These are phyloP conservation scores for Automeris io DNA, from an alignment of 2,888 invertebrate genomes.

Conservation along the genomic window DNA sequence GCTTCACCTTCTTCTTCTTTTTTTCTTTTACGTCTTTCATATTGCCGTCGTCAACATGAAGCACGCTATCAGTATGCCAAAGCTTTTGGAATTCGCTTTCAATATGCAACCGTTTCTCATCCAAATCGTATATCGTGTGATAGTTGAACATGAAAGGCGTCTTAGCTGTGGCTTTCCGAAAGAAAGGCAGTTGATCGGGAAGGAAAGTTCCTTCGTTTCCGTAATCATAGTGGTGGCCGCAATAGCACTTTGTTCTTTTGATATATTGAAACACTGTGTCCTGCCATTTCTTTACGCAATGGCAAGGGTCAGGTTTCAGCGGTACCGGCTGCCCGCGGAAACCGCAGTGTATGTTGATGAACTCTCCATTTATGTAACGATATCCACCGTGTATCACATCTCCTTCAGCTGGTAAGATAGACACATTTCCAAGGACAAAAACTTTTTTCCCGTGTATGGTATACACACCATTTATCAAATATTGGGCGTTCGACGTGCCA, in stretches of 20 bases:
- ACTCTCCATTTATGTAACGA: constrained; percentile 25
- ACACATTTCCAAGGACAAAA: constrained; percentile 43
- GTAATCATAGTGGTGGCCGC: constrained; percentile 54
- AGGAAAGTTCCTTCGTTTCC: constrained; percentile 47
- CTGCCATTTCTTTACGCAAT: constrained; percentile 52
- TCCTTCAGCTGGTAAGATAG: constrained; percentile 41
- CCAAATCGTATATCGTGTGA: constrained; percentile 51
- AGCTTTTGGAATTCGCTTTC: constrained; percentile 51
- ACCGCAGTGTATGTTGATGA: constrained; percentile 51
- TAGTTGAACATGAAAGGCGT: constrained; percentile 44
- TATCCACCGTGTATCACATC: constrained; percentile 60
- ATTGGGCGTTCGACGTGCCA: constrained; percentile 44
- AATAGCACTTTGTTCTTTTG: constrained; percentile 48
- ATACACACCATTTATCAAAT: constrained; percentile 48
- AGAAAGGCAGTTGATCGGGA: constrained; percentile 48
- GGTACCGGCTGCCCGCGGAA: constrained; percentile 35
- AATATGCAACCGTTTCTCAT: constrained; percentile 39
- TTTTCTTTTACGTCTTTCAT: constrained; percentile 33
- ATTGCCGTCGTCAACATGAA: constrained; percentile 34
- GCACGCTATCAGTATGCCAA: constrained; percentile 57
- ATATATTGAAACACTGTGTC: constrained; percentile 41
- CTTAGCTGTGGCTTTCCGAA: constrained; percentile 44
- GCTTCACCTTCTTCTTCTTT: constrained; percentile 33
- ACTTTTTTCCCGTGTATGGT: constrained; percentile 37
- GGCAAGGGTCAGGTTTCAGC: constrained; percentile 38